phyloP scores from a whole-genome alignment of 1,140 invertebrate genomes.

The Neoseiulus cucumeris region DNA sequence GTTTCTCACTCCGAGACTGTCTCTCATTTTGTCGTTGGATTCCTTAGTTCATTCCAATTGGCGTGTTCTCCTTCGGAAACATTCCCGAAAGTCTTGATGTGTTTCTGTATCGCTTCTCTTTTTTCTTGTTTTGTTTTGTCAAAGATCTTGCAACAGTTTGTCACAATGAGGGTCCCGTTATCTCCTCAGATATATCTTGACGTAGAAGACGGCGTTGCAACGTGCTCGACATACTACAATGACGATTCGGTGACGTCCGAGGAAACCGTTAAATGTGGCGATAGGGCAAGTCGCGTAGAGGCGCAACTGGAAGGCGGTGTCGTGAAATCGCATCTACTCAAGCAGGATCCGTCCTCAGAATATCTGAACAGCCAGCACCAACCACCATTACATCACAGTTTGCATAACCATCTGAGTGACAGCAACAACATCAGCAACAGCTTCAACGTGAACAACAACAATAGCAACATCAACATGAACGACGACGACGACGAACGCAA shows the following conservation, averaged over 20 bases:
- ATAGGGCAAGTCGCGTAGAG: background rate
- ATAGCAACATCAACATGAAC: no score
- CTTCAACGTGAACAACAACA: no score
- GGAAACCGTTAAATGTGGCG: background rate
- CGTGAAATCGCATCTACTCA: slow-evolving; percentile 8
- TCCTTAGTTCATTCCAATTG: no score
- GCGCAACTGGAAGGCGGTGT: slow-evolving; percentile 9
- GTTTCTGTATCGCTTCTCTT: no score
- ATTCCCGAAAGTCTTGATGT: no score
- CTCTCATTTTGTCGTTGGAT: no score
- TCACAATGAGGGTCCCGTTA: background rate
- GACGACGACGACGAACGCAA: slow-evolving; percentile 7
- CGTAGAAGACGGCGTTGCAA: slow-evolving; percentile 1
- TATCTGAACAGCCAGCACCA: background rate
- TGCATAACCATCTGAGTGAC: no score
- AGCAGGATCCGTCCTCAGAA: background rate
- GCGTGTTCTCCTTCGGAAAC: no score
- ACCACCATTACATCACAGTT: no score
- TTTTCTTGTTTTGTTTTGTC: background rate
- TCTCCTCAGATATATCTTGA: slow-evolving; percentile 6
- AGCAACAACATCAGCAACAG: no score
- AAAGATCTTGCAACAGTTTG: background rate
- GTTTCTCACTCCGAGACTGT: no score
- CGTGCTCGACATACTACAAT: slow-evolving; percentile 9
- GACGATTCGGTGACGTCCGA: slow-evolving; percentile 3